Evolutionary conservation across 1,140 invertebrate genomes (phyloP), one percentile per base, ranked within the genome.

Genomic region (Drosophila lini): DNA sequence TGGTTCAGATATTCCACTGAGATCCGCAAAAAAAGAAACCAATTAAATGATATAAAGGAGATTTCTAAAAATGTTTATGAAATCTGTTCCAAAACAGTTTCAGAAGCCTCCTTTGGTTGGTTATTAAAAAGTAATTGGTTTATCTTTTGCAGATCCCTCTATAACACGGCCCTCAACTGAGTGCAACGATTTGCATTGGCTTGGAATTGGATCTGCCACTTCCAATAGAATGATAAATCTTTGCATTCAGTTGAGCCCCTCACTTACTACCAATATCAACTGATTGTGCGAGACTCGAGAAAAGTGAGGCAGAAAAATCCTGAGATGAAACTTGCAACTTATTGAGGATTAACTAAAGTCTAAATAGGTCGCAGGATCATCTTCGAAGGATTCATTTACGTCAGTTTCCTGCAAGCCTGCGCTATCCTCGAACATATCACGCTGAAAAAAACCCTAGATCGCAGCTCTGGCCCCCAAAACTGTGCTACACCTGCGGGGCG

Each of bases 401-500:
- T 25, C 44, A 61, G 60, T 70, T 52, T 45, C 60, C 57, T 63
- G 22, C 32, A 28, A 64, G 5, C 16, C 58, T 36, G 10, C 41
- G 55, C 50, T 50, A 45, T 69, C 74, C 75, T 61, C 47, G 60
- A 45, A 75, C 57, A 68, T 88, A 89, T 88, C 84, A 88, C 84
- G 73, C 73, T 78, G 67, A 74, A 64, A 59, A 50, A 15, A 25
- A 63, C n/a, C 59, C 47, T 55, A 47, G 69, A 65, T 62, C 45
- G 68, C 48, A 48, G 56, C 52, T 65, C 28, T 8, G 25, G 61
- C 81, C 62, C 83, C n/a, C 61, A 71, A 60, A 88, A 77, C 63
- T 89, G 57, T 69, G 84, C 85, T 89, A 89, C 68, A 90, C 78
- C 70, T 89, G 84, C 15, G 80, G 80, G 28, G 83, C 47, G 44